These are phyloP conservation scores for Trogon surrucura DNA, from an alignment of 2,113 vertebrate genomes.

Conservation along the genomic window DNA sequence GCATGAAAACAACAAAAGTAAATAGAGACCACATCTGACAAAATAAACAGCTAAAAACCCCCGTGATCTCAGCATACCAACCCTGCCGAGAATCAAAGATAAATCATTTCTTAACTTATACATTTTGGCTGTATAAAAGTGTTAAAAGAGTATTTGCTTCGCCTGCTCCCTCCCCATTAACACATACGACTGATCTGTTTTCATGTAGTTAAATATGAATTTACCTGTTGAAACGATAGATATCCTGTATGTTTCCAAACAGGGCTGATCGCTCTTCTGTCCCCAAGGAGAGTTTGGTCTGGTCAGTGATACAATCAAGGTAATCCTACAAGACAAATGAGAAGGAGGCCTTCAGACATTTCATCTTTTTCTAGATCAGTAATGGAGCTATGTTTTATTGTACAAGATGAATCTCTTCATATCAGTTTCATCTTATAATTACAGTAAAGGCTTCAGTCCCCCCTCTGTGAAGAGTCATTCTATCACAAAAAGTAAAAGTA, in stretches of 20 bases:
- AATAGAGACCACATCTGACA: neutral
- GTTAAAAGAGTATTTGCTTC: neutral
- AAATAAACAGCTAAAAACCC: neutral
- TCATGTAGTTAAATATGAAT: neutral
- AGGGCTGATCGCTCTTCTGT: constrained; percentile 89
- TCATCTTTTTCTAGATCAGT: constrained; percentile 5
- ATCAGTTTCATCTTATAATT: constrained; percentile 52
- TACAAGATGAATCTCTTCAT: constrained; percentile 13
- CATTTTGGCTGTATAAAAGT: neutral
- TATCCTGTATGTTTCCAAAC: constrained; percentile 95
- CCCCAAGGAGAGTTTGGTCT: constrained; percentile 86
- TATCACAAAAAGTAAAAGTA: constrained; percentile 54
- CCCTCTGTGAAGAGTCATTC: constrained; percentile 40
- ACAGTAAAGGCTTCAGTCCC: constrained; percentile 31
- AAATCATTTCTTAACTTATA: neutral
- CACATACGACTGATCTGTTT: neutral
- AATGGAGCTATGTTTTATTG: constrained; percentile 33
- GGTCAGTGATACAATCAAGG: constrained; percentile 90
- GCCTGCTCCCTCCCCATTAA: neutral
- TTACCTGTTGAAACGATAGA: constrained; percentile 96
- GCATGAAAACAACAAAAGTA: neutral
- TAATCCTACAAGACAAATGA: constrained; percentile 86
- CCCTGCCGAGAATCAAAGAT: neutral
- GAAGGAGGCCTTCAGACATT: constrained; percentile 40
- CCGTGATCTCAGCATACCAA: neutral